Evolutionary conservation across 1,140 invertebrate genomes (phyloP), one percentile per base, ranked within the genome.

Genomic region (Plectus sambesii): DNA sequence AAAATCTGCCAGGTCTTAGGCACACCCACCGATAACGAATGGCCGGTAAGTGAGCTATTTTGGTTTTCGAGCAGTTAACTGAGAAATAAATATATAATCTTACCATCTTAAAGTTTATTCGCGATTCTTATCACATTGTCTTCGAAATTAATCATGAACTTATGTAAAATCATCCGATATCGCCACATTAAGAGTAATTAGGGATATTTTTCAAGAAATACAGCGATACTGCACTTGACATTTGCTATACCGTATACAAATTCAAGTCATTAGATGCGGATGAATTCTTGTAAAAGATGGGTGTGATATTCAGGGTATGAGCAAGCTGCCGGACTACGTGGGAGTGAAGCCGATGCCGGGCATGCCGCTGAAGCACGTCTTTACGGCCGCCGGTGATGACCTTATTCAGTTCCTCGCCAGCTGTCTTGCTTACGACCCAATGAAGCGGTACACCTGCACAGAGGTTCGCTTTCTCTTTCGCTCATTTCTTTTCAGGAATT

Each of bases 341-440:
- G 79, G 84, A 61, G 96, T 96, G 68, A 93, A 92, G 67, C n/a
- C n/a, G 75, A 78, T 2, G 85, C 85, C 60, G 59, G 51, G 5
- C 42, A 15, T 80, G 82, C 5, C 78, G 81, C 49, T 67, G 2
- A 35, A 40, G 47, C 80, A 89, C 58, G 92, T 98, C 59, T 98
- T 99, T 65, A 90, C 85, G 29, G 93, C 93, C 5, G 90, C 89
- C 12, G 77, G 80, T 8, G 84, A 93, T 72, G 92, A 98, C 75
- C 73, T 96, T n/a, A 68, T 99, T 4, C 78, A 83, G 55, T 70
- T 99, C 27, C 73, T 97, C 42, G 78, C 80, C 38, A 79, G 76
- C 35, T 73, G 94, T 42, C 75, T 98, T 1, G 74, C 78, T 12
- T 76, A 96, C 53, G 84, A 90, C 76, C 93, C 93, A 3, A 69